These are phyloP conservation scores for Xestia c-nigrum DNA, from an alignment of 2,888 invertebrate genomes.

Conservation along the genomic window DNA sequence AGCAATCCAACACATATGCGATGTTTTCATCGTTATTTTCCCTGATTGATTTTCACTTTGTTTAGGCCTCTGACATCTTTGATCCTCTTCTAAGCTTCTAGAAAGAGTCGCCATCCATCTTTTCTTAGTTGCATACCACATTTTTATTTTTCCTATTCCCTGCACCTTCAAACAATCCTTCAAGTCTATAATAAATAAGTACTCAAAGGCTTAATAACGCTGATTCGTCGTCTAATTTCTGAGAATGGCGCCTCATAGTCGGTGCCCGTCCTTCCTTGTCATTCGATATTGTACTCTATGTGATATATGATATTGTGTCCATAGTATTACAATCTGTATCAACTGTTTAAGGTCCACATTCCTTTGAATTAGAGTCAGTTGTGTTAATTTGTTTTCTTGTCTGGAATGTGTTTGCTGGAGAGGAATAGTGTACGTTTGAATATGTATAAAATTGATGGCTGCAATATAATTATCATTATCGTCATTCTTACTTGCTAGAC, in stretches of 20 bases:
- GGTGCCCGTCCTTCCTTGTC: constrained; percentile 34
- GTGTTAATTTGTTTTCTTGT: constrained; percentile 56
- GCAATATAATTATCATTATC: constrained; percentile 32
- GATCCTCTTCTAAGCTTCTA: neutral
- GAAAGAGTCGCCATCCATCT: neutral
- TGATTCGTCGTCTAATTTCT: constrained; percentile 57
- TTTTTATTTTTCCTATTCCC: constrained; percentile 8
- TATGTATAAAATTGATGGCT: constrained; percentile 37
- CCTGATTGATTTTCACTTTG: neutral
- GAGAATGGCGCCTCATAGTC: constrained; percentile 55
- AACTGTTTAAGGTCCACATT: constrained; percentile 55
- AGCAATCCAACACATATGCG: neutral
- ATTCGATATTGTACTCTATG: constrained; percentile 52
- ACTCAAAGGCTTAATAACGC: constrained; percentile 32
- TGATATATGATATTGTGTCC: constrained; percentile 45
- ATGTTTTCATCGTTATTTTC: neutral
- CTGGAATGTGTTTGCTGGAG: constrained; percentile 45
- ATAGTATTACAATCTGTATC: constrained; percentile 27
- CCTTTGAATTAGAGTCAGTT: constrained; percentile 54
- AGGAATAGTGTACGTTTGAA: constrained; percentile 18
- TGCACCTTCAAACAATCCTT: neutral
- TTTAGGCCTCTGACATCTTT: neutral
- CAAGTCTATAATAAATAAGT: constrained; percentile 26
- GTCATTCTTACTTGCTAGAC: neutral
- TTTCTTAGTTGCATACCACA: neutral